phyloP scores from a whole-genome alignment of 2,113 vertebrate genomes.

The Prunella fulvescens region DNA sequence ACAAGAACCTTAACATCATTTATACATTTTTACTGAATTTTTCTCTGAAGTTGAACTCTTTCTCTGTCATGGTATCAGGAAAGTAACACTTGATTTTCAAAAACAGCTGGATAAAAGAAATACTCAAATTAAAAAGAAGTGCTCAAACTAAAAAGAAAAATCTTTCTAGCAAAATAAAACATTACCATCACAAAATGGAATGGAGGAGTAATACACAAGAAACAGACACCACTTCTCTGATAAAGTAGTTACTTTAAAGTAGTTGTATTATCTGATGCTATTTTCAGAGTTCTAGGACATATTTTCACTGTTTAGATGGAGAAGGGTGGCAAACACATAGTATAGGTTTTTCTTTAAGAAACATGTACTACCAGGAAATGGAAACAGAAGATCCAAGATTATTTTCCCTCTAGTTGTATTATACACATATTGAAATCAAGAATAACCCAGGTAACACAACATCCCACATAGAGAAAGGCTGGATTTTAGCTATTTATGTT shows the following conservation, averaged over 20 bases:
- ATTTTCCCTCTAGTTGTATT: not conserved
- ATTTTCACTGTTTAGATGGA: not conserved
- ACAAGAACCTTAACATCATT: not conserved
- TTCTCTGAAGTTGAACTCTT: not conserved
- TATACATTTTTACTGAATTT: not conserved
- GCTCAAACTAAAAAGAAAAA: not conserved
- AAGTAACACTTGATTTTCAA: not conserved
- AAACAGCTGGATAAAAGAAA: not conserved
- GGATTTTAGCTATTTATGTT: not conserved
- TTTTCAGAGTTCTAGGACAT: not conserved
- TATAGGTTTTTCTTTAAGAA: not conserved
- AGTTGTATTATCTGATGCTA: not conserved
- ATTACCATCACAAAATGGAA: accelerated
- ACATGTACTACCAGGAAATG: not conserved
- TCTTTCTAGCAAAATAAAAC: not conserved
- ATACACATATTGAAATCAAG: not conserved
- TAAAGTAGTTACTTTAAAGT: no score
- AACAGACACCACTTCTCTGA: not conserved
- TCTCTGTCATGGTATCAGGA: not conserved
- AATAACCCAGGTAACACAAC: not conserved
- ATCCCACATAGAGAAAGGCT: not conserved
- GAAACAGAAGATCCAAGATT: not conserved
- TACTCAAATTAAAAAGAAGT: not conserved
- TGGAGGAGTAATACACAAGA: not conserved
- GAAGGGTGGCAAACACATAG: not conserved